Evolutionary conservation across 64 coral and sea anemone species (phyloP).

Genomic region (Stichodactyla helianthus): DNA sequence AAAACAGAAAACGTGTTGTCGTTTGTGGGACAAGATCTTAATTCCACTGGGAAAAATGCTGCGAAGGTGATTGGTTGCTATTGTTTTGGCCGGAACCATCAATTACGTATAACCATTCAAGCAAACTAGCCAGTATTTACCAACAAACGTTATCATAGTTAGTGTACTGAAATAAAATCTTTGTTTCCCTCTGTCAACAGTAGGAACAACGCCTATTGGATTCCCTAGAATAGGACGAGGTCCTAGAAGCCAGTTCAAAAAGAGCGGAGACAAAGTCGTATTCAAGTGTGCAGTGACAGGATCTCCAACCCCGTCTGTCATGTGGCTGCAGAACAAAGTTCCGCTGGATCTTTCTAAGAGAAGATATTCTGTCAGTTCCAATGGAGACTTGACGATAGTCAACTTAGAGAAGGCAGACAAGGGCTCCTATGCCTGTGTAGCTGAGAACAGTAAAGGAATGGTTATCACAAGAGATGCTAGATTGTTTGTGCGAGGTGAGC

Average conservation of each 20-base stretch:
- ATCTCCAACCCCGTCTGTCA: neutral
- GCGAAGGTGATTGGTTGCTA: too few species aligned
- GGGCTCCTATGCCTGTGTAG: conserved; percentile 23
- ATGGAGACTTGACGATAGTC: neutral
- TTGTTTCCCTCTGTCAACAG: neutral
- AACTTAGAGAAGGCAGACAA: conserved; percentile 14
- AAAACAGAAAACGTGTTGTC: too few species aligned
- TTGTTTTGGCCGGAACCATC: too few species aligned
- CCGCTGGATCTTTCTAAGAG: conserved; percentile 18
- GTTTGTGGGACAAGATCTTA: too few species aligned
- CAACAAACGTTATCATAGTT: too few species aligned
- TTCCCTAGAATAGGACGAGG: conserved; percentile 24
- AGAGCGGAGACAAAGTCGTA: neutral
- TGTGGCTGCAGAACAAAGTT: conserved; percentile 13
- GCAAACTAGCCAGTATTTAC: too few species aligned
- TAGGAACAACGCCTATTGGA: neutral
- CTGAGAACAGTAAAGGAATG: conserved; percentile 27
- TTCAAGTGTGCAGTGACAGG: conserved; percentile 35
- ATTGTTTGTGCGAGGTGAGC: conserved; percentile 14
- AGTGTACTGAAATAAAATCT: too few species aligned
- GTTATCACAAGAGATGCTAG: conserved; percentile 11
- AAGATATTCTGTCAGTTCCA: neutral
- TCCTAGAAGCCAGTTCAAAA: neutral
- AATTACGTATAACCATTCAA: too few species aligned
- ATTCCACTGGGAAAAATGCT: too few species aligned